These are phyloP conservation scores for Rhinella marina DNA, from an alignment of 2,797 vertebrate genomes.

Conservation along the genomic window DNA sequence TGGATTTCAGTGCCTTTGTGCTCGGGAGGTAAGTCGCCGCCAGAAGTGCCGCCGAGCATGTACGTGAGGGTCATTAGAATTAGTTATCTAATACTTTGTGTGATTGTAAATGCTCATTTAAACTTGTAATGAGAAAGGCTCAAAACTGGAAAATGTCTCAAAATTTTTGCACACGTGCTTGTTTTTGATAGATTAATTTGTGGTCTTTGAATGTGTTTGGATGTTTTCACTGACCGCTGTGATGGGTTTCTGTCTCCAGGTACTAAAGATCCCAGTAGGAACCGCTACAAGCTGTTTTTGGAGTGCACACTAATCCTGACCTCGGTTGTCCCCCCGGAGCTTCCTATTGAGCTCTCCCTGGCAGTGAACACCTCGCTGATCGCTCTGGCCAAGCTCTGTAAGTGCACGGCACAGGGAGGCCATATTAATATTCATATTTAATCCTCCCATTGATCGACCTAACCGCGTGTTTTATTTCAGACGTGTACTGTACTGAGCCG, in stretches of 20 bases:
- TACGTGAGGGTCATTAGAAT: no score
- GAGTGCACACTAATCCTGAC: constrained; percentile 96
- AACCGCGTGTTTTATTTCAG: constrained; percentile 67
- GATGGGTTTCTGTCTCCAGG: constrained; percentile 73
- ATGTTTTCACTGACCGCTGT: not conserved
- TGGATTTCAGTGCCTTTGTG: no score
- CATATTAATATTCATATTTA: not conserved
- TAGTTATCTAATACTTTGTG: no score
- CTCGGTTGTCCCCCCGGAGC: constrained; percentile 93
- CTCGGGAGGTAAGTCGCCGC: no score
- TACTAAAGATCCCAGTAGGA: constrained; percentile 88
- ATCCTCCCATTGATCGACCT: not conserved
- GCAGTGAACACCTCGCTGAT: constrained; percentile 99
- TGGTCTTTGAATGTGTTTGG: not conserved
- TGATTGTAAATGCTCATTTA: no score
- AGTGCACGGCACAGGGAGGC: constrained; percentile 63
- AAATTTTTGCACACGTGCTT: no score
- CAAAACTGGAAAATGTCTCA: no score
- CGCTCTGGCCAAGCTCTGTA: constrained; percentile 96
- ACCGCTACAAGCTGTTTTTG: constrained; percentile 94
- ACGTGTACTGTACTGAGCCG: constrained; percentile 95
- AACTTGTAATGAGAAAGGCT: no score
- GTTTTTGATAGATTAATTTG: no score
- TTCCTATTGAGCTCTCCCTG: constrained; percentile 95
- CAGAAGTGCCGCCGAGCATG: no score